These are phyloP conservation scores for Nomada ferruginata DNA, from an alignment of 2,888 invertebrate genomes.

Conservation along the genomic window DNA sequence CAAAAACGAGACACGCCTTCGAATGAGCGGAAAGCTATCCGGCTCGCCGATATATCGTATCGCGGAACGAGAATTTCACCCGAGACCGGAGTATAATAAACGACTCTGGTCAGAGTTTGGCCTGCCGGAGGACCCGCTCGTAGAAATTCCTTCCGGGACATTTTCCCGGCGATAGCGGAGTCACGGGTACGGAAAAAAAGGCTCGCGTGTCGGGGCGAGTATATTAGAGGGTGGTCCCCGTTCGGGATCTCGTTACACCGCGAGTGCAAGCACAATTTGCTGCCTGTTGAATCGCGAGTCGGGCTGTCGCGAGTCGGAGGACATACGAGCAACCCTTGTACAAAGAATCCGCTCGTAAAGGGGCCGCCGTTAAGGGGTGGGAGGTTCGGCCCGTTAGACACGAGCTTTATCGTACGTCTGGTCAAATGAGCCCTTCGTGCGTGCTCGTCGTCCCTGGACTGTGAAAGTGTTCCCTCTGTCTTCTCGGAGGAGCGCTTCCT, in stretches of 20 bases:
- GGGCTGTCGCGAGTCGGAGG: conserved; percentile 19
- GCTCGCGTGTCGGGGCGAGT: conserved; percentile 1
- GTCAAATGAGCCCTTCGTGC: conserved; percentile 61
- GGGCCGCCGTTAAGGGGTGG: conserved; percentile 27
- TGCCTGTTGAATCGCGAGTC: conserved; percentile 66
- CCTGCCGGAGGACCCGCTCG: neutral
- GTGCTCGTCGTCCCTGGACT: conserved; percentile 51
- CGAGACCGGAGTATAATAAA: too few species aligned
- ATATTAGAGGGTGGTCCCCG: neutral
- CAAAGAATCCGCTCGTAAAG: conserved; percentile 55
- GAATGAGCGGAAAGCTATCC: neutral
- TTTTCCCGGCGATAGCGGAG: neutral
- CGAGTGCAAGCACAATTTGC: conserved; percentile 45
- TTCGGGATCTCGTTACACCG: conserved; percentile 47
- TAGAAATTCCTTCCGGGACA: conserved; percentile 2
- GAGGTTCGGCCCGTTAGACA: conserved; percentile 77
- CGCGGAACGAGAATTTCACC: too few species aligned
- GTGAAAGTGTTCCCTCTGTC: conserved; percentile 49
- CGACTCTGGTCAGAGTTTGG: too few species aligned
- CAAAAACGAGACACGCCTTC: conserved; percentile 9
- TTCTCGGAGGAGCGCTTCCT: conserved; percentile 61
- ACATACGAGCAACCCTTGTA: conserved; percentile 45
- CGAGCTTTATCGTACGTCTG: conserved; percentile 79
- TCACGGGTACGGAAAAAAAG: neutral
- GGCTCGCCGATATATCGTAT: neutral